Evolutionary conservation across 2,888 invertebrate genomes (phyloP).

Genomic region (Himalopsyche tibetana): DNA sequence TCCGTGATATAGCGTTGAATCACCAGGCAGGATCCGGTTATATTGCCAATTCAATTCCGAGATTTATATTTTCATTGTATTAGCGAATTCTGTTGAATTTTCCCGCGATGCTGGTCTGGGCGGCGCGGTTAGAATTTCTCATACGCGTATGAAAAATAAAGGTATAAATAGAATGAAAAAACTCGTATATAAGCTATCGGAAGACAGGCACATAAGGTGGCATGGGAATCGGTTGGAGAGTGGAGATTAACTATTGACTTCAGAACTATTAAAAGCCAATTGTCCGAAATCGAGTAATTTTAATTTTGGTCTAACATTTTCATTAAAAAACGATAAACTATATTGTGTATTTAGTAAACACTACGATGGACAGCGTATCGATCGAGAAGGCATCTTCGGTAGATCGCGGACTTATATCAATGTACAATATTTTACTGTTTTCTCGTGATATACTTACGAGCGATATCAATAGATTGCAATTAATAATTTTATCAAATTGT

Average conservation of each 20-base stretch:
- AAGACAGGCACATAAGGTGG: constrained; percentile 38
- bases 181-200: constrained; percentile 35
- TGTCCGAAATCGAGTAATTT: too few relatives aligned
- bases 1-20: constrained; percentile 3
- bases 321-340: too few relatives aligned
- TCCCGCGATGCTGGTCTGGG: constrained; percentile 22
- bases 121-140: constrained; percentile 24
- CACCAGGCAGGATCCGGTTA: constrained; percentile 19
- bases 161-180: constrained; percentile 32
- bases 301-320: too few relatives aligned
- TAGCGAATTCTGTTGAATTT: constrained; percentile 38
- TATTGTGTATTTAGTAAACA: too few relatives aligned
- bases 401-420: too few relatives aligned
- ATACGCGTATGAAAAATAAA: constrained; percentile 42
- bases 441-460: too few relatives aligned
- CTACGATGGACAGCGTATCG: too few relatives aligned
- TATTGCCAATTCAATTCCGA: constrained; percentile 40
- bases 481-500: too few relatives aligned
- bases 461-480: too few relatives aligned
- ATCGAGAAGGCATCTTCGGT: too few relatives aligned
- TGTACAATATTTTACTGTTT: too few relatives aligned
- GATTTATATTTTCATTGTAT: constrained; percentile 42
- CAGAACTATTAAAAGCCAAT: background rate
- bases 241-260: background rate
- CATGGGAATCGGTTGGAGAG: constrained; percentile 18